Base-by-base conservation (phyloP, 2,888 invertebrate species). In the Megastigmus dorsalis region DNA sequence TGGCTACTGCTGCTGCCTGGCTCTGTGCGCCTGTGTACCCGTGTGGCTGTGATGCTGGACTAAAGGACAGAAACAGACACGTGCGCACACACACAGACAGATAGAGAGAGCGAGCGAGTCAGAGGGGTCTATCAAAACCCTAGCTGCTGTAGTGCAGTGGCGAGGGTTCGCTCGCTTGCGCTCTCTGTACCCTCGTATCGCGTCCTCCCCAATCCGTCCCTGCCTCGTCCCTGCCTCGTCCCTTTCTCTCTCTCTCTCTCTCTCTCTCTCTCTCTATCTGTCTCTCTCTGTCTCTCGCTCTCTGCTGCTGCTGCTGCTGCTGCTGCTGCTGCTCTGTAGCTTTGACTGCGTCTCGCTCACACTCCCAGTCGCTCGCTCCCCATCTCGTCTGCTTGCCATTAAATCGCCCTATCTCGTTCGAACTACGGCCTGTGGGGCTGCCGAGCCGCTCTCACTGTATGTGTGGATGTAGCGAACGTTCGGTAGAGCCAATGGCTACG, bases 111-210 rank as follows among this genome's bases (percentile, higher is more conserved):
- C 30, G 13, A 20, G 23, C 62, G 52, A 45, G 66, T 10, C 33
- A 41, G 80, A 81, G 82, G 82, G 82, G 80, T 83, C 79, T 79
- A 81, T 72, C 81, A 82, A 85, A 85, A 85, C 82, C 84, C 84
- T 79, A 82, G 79, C 82, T 26, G 79, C 82, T 41, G 7, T 26
- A 26, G 20, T 38, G 0, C n/a, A 5, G 41, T 79, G 79, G 80
- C 81, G 80, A 85, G 84, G 84, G 84, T 59, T 63, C 23, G 30
- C 23, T n/a, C n/a, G n/a, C n/a, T n/a, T n/a, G n/a, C n/a, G n/a
- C n/a, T n/a, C n/a, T n/a, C n/a, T n/a, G 30, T 30, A 55, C 72
- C 43, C 59, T 43, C 41, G 59, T 67, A 60, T 57, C 73, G 33
- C 52, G 28, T 66, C 60, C 66, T 66, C 66, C 72, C 66, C 72